Percentiles rank a stretch among this genome's conserved stretches.
These are phyloP conservation scores for Drosophila hamatofila DNA, from an alignment of 2,888 invertebrate species.

Conservation along the genomic window DNA sequence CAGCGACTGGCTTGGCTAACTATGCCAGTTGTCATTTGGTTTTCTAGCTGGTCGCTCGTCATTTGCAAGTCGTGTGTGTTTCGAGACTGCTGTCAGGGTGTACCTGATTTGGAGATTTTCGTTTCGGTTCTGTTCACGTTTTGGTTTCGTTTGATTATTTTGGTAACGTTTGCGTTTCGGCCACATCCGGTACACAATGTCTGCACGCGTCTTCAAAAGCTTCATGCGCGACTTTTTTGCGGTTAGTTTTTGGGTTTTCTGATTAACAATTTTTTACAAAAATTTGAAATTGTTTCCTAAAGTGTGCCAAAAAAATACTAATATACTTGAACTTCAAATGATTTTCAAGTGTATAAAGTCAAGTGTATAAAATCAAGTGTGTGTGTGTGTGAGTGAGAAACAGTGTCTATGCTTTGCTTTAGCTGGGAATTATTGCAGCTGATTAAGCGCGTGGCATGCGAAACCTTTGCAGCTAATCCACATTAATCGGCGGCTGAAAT, in stretches of 20 bases:
- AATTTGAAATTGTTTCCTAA: conserved; percentile 31
- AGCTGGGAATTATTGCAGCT: conserved; percentile 56
- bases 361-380: too few relatives aligned
- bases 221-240: conserved; percentile 84
- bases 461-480: conserved; percentile 47
- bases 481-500: conserved; percentile 50
- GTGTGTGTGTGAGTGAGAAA: conserved; percentile 1
- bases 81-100: conserved; percentile 15
- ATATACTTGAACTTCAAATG: conserved; percentile 13
- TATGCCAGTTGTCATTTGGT: conserved; percentile 76
- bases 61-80: conserved; percentile 17
- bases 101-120: conserved; percentile 25
- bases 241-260: conserved; percentile 69
- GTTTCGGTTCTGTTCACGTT: background rate
- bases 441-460: conserved; percentile 45
- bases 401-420: background rate
- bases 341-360: background rate
- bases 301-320: conserved; percentile 33
- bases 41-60: conserved; percentile 56
- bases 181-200: conserved; percentile 69
- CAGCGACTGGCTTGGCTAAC: conserved; percentile 52
- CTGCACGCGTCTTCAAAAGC: conserved; percentile 80
- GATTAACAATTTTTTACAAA: conserved; percentile 11
- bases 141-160: background rate
- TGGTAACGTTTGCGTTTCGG: conserved; percentile 3